Base-by-base conservation (phyloP, 2,888 invertebrate genomes). In the Neelides folsomi region DNA sequence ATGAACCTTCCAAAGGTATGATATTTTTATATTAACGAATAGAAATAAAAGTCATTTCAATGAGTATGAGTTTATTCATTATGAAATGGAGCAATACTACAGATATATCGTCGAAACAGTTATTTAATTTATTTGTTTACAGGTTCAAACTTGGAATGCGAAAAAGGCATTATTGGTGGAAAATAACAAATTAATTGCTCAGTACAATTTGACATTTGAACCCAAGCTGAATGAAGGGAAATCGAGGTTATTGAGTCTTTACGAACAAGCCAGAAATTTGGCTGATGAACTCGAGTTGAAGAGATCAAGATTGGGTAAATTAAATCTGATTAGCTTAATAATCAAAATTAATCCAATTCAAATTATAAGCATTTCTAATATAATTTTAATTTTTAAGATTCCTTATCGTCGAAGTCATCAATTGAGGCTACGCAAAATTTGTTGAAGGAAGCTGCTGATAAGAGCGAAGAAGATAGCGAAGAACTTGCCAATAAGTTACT, bases 401-500 rank as follows among this genome's bases (percentile, higher is more conserved):
- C 80, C 49, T 81, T 84, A 68, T 79, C 83, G 19, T 82, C 83
- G 1, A 79, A 80, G 45, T 79, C 84, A 69, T 83, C 84, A n/a
- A 76, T 86, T 27, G 95, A 94, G 65, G 86, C 88, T 19, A 83
- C 88, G 1, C 74, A 88, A 56, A 93, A 90, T 0, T 72, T 94
- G 44, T 74, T 97, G 12, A 89, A 93, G 75, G 83, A 92, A 9
- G 84, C 90, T 10, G 86, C 92, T 20, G 87, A 90, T 35, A 86
- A 93, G 73, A 81, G 84, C 49, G 97, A 97, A 70, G 94, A 95
- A 68, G 81, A 88, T 67, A 87, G 93, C 0, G 97, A 97, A 70
- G 77, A 77, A 56, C 69, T 84, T 42, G 83, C 88, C 0, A 82
- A 86, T 66, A 78, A 82, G 60, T 90, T 94, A 67, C 75, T 89